phyloP scores from a whole-genome alignment of 2,888 invertebrate genomes.

The Dryomyza anilis region DNA sequence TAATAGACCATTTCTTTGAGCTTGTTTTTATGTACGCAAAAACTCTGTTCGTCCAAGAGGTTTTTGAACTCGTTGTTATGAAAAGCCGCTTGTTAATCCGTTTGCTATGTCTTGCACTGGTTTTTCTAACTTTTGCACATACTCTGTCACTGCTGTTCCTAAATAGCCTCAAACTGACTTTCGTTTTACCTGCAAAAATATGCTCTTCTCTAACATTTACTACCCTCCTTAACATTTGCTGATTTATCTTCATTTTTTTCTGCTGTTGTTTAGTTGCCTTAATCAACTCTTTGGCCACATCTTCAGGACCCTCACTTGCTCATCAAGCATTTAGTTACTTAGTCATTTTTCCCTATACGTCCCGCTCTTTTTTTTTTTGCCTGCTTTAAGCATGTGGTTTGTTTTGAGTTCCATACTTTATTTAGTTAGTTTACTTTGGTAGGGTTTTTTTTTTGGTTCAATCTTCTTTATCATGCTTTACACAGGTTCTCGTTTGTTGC shows the following conservation, averaged over 20 bases:
- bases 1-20: too few species aligned
- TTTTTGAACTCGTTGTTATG: neutral
- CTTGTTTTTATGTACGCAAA: too few species aligned
- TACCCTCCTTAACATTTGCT: neutral
- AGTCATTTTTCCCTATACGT: too few species aligned
- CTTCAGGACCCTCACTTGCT: neutral
- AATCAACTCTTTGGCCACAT: neutral
- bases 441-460: neutral
- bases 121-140: too few species aligned
- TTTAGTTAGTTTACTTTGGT: neutral
- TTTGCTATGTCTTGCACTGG: too few species aligned
- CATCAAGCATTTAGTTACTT: too few species aligned
- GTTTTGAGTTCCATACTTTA: neutral
- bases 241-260: neutral
- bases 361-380: neutral
- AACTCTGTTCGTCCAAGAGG: too few species aligned
- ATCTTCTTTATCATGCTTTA: neutral
- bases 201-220: neutral
- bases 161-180: neutral
- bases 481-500: neutral
- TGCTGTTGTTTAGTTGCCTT: neutral
- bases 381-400: neutral
- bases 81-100: conserved; percentile 16
- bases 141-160: too few species aligned
- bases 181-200: neutral